Conservation (phyloP, 2,113 vertebrate genomes). For the Arvicanthis niloticus region DNA sequence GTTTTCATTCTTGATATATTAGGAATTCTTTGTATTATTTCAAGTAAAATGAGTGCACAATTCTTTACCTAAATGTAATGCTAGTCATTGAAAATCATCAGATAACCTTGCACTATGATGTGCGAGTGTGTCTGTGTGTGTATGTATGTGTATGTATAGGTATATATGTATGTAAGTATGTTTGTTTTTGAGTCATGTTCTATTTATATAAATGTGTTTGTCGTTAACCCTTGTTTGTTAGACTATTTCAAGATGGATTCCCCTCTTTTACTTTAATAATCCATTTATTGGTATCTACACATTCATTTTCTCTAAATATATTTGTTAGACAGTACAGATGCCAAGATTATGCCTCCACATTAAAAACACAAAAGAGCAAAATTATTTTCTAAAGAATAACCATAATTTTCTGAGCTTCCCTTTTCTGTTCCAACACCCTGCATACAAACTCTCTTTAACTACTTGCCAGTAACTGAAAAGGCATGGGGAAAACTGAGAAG, state of each 20-base stretch:
- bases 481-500: not conserved
- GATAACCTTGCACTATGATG: not conserved
- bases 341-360: not conserved
- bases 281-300: not conserved
- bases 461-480: not conserved
- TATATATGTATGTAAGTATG: not conserved
- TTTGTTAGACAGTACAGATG: not conserved
- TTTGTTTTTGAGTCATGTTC: not conserved
- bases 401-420: not conserved
- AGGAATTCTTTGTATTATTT: not conserved
- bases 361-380: slow-evolving; percentile 8
- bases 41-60: not conserved
- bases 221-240: not conserved
- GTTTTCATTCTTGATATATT: not conserved
- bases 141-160: not conserved
- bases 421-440: not conserved
- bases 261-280: not conserved
- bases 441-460: not conserved
- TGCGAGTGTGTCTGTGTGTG: not conserved
- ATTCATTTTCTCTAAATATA: not conserved
- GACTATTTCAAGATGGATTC: not conserved
- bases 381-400: not conserved
- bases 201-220: not conserved
- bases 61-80: not conserved
- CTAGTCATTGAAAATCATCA: not conserved